These are phyloP conservation scores for Paelopatides confundens DNA, from an alignment of 53 echinoderm and acorn worm species.

Conservation along the genomic window DNA sequence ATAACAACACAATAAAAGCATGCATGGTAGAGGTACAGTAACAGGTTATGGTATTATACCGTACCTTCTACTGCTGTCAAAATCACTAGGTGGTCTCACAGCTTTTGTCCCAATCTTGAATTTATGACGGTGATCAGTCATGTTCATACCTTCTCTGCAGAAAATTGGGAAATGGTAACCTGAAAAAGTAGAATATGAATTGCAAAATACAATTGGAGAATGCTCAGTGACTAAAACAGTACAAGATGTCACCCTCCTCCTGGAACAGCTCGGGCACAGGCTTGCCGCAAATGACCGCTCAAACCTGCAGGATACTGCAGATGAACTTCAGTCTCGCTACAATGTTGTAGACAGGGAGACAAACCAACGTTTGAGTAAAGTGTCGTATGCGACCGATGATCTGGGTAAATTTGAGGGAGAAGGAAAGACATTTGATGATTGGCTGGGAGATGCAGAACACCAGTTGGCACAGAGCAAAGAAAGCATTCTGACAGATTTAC, in stretches of 20 bases:
- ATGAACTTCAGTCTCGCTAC: slow-evolving; percentile 72
- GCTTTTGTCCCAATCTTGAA: too few species aligned
- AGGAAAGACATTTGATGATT: slow-evolving; percentile 70
- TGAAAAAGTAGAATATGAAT: too few species aligned
- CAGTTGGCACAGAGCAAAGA: slow-evolving; percentile 66
- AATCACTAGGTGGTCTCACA: too few species aligned
- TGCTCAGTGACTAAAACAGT: slow-evolving; percentile 72
- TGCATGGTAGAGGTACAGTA: too few species aligned
- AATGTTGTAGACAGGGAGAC: slow-evolving; percentile 59
- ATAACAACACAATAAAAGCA: too few species aligned
- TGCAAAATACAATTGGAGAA: too few species aligned
- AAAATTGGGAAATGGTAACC: too few species aligned
- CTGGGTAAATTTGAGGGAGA: slow-evolving; percentile 90
- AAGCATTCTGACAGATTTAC: slow-evolving; percentile 79
- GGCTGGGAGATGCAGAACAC: slow-evolving; percentile 72
- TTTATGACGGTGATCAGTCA: too few species aligned
- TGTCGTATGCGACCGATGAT: slow-evolving; percentile 78
- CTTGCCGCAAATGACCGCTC: slow-evolving; percentile 73
- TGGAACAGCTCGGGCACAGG: slow-evolving; percentile 73
- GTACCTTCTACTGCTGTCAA: too few species aligned
- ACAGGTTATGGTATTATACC: too few species aligned
- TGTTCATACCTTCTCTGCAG: too few species aligned
- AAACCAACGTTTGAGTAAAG: slow-evolving; percentile 76
- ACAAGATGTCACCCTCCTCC: slow-evolving; percentile 76
- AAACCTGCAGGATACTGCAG: slow-evolving; percentile 66